Conservation (phyloP, 2,888 invertebrate species). For the Stomorhina lunata region DNA sequence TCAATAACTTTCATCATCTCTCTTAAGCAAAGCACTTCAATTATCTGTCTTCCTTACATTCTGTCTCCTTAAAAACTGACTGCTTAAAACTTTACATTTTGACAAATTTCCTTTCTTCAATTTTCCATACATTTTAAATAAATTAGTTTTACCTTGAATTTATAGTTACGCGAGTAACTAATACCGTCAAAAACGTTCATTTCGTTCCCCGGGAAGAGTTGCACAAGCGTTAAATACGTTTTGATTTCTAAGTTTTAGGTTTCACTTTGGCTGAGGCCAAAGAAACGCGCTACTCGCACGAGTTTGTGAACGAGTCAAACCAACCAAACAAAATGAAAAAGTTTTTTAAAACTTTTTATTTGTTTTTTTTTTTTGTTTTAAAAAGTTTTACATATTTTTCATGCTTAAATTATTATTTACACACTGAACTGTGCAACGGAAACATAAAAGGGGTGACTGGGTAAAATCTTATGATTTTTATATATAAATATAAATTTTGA, state of each 20-base stretch:
- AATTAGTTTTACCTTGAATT: slow-evolving; percentile 19
- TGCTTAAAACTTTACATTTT: too few species aligned
- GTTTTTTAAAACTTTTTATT: slow-evolving; percentile 24
- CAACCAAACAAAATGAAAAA: slow-evolving; percentile 11
- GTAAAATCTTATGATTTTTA: slow-evolving; percentile 10
- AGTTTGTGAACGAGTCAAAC: background rate
- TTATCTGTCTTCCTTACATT: too few species aligned
- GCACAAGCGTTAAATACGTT: slow-evolving; percentile 10
- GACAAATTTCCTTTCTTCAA: too few species aligned
- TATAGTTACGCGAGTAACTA: background rate
- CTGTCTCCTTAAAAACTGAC: too few species aligned
- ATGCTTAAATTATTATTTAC: background rate
- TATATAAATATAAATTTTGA: slow-evolving; percentile 17
- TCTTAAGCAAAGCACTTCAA: too few species aligned
- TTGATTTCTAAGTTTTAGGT: background rate
- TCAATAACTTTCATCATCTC: too few species aligned
- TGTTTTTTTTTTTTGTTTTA: background rate
- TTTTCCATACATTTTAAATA: too few species aligned
- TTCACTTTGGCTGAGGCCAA: slow-evolving; percentile 4
- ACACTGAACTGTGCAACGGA: background rate
- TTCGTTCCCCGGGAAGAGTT: background rate
- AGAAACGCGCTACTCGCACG: background rate
- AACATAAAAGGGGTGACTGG: background rate
- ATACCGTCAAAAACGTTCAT: background rate
- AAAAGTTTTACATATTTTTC: background rate